Base-by-base conservation (phyloP, 2,888 invertebrate genomes). In the Ernsta delagoae region DNA sequence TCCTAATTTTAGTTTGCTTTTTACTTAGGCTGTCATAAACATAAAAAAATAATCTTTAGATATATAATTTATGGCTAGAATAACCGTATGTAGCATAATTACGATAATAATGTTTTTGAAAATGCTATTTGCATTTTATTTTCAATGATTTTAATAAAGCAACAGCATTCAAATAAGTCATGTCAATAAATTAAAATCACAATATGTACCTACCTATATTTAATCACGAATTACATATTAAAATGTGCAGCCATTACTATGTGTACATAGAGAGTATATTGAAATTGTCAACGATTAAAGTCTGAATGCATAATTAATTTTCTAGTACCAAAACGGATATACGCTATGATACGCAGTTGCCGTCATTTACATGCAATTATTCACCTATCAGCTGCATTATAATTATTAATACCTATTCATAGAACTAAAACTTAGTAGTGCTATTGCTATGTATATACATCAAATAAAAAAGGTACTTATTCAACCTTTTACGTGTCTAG, bases 251-350 rank as follows among this genome's bases (percentile, higher is more conserved):
- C 7, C 39, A 43, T 67, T 61, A 56, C 12, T 45, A 60, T 61
- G 41, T 61, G n/a, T n/a, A 53, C 43, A 24, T 36, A 60, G 36
- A 5, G 3, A 5, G 31, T 65, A 45, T 60, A 56, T 56, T 56
- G n/a, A 67, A 61, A 53, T 67, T 36, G 36, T 48, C 45, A 43
- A 56, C 61, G 43, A 61, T 50, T 61, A 53, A 67, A 67, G 45
- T 67, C 45, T 56, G 67, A 67, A 67, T 61, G 50, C 61, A 67
- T 67, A 61, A 67, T 67, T 61, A 67, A 67, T 67, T 67, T 61
- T 56, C 54, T 56, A 61, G 61, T 56, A 43, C 61, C 67, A 45
- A 43, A 61, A 34, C 67, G 56, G 67, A 67, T 61, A 67, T 67
- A 61, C 60, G 60, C 56, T 67, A 45, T 67, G 67, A 67, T 61